phyloP scores from a whole-genome alignment of 2,797 vertebrate species.

The Botia almorhae region DNA sequence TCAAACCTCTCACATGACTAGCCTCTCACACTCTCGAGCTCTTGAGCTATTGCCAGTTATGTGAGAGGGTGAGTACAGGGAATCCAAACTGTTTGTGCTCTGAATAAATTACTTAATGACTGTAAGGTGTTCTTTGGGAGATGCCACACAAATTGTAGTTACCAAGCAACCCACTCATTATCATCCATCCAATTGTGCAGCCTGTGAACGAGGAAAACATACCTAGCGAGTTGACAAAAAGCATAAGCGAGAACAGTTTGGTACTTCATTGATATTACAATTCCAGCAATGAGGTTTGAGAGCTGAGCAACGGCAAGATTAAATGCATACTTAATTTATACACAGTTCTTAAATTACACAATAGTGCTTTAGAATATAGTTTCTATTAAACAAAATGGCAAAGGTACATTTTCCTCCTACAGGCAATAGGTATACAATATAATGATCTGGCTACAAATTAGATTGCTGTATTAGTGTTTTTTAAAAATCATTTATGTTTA shows the following conservation, averaged over 20 bases:
- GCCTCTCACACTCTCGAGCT: conserved; percentile 5
- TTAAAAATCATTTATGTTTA: too few relatives aligned
- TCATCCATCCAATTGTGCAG: conserved; percentile 16
- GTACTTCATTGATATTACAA: conserved; percentile 1
- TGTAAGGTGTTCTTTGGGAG: conserved; percentile 38
- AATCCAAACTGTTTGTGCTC: conserved; percentile 51
- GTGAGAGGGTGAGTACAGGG: conserved; percentile 1
- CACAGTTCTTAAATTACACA: neutral
- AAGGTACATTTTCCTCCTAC: neutral
- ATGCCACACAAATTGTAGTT: conserved; percentile 39
- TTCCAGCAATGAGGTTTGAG: neutral
- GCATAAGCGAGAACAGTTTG: neutral
- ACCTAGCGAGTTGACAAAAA: conserved; percentile 1
- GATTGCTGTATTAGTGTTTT: neutral
- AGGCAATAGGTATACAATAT: neutral
- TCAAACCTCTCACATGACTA: conserved; percentile 26
- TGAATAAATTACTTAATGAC: conserved; percentile 41
- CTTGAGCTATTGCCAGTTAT: conserved; percentile 11
- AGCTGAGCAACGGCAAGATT: neutral
- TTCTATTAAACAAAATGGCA: neutral
- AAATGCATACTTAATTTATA: neutral
- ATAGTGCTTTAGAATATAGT: neutral
- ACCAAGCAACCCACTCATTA: conserved; percentile 46
- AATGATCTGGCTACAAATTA: neutral
- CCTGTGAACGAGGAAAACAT: conserved; percentile 14